These are phyloP conservation scores for Spodoptera exigua DNA, from an alignment of 2,888 invertebrate genomes.

Conservation along the genomic window DNA sequence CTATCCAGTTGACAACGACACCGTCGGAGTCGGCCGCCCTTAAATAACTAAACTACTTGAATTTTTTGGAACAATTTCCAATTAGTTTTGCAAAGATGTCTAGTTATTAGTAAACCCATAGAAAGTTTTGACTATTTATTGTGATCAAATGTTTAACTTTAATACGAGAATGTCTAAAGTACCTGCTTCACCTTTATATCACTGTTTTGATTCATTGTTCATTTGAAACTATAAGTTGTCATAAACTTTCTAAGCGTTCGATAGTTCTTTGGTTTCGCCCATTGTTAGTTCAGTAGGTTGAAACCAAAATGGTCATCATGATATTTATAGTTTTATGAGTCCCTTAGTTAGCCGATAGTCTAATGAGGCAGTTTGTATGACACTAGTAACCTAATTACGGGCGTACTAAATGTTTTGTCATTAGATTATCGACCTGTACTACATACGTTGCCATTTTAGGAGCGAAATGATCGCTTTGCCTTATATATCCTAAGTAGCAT, in stretches of 20 bases:
- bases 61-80: conserved; percentile 26
- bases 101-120: neutral
- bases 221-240: conserved; percentile 26
- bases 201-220: conserved; percentile 1
- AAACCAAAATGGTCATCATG: conserved; percentile 54
- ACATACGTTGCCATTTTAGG: conserved; percentile 78
- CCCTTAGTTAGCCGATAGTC: conserved; percentile 62
- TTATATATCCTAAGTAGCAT: conserved; percentile 47
- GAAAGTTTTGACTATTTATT: conserved; percentile 29
- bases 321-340: conserved; percentile 62
- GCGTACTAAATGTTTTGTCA: conserved; percentile 44
- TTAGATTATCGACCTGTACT: conserved; percentile 65
- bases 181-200: too few species aligned
- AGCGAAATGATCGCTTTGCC: conserved; percentile 34
- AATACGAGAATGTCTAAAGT: too few species aligned
- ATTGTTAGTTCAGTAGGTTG: conserved; percentile 54
- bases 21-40: conserved; percentile 56
- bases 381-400: conserved; percentile 49
- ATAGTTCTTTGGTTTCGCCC: conserved; percentile 58
- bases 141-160: neutral
- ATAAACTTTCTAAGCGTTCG: conserved; percentile 54
- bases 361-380: conserved; percentile 70
- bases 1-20: conserved; percentile 73
- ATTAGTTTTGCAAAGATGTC: conserved; percentile 20
- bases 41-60: conserved; percentile 14